Evolutionary conservation across 2,888 invertebrate species (phyloP).

Genomic region (Melolontha melolontha): DNA sequence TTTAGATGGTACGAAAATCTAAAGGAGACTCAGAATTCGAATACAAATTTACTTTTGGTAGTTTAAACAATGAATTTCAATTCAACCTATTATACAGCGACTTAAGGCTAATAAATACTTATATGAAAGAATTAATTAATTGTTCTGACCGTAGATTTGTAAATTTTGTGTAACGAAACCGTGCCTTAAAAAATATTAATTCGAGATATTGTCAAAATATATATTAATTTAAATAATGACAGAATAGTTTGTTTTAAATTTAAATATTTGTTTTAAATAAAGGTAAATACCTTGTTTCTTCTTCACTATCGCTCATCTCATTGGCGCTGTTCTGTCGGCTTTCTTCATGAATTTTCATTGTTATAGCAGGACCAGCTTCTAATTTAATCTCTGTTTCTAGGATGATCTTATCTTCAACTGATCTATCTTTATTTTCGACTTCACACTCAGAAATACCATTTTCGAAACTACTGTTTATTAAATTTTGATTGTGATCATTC

Average conservation of each 20-base stretch:
- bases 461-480: conserved; percentile 38
- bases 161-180: no score
- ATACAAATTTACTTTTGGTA: no score
- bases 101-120: no score
- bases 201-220: no score
- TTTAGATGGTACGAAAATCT: no score
- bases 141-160: no score
- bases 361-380: conserved; percentile 82
- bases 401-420: conserved; percentile 74
- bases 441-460: conserved; percentile 41
- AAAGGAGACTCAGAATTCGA: no score
- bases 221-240: no score
- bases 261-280: background rate
- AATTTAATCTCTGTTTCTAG: conserved; percentile 87
- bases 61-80: no score
- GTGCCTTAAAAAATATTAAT: no score
- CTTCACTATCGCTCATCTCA: conserved; percentile 57
- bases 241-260: background rate
- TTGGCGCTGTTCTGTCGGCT: conserved; percentile 56
- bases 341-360: conserved; percentile 86
- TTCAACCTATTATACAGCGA: no score
- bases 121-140: no score
- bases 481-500: conserved; percentile 44
- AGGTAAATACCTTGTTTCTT: conserved; percentile 54
- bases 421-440: conserved; percentile 46